Evolutionary conservation across 1,140 invertebrate genomes (phyloP).

Genomic region (Diprion similis): DNA sequence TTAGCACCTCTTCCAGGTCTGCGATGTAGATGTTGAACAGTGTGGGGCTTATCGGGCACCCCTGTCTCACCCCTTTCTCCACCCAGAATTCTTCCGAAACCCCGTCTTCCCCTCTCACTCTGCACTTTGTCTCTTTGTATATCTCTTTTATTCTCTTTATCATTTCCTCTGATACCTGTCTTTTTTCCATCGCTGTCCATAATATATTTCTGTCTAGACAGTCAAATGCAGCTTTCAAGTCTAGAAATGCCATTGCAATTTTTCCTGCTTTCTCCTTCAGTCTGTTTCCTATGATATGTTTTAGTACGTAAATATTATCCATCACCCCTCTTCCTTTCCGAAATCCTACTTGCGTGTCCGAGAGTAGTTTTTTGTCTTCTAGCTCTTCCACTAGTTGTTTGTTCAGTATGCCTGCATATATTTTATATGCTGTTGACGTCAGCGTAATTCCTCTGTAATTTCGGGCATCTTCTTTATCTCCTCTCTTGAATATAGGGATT

Average conservation of each 20-base stretch:
- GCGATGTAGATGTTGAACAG: constrained; percentile 26
- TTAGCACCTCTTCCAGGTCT: constrained; percentile 13
- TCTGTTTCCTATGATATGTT: constrained; percentile 9
- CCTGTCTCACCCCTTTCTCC: constrained; percentile 25
- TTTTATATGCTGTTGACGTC: neutral
- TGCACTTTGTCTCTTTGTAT: constrained; percentile 10
- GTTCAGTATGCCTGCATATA: neutral
- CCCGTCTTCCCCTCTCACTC: constrained; percentile 11
- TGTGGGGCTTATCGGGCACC: constrained; percentile 22
- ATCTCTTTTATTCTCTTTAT: constrained; percentile 13
- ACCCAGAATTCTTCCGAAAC: constrained; percentile 21
- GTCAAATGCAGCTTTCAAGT: constrained; percentile 7
- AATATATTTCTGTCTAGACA: neutral
- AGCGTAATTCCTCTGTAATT: neutral
- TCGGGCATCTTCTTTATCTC: neutral
- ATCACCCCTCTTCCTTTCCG: constrained; percentile 18
- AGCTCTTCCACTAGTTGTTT: neutral
- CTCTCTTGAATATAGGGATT: no score
- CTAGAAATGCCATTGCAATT: neutral
- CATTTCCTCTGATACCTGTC: neutral
- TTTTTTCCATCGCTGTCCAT: constrained; percentile 6
- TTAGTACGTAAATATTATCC: constrained; percentile 20
- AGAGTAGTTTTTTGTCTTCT: no score
- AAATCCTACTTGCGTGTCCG: constrained; percentile 20
- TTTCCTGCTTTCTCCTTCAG: neutral